These are phyloP conservation scores for Cyphomyrus plagiostoma DNA, from an alignment of 2,113 vertebrate species.

Conservation along the genomic window DNA sequence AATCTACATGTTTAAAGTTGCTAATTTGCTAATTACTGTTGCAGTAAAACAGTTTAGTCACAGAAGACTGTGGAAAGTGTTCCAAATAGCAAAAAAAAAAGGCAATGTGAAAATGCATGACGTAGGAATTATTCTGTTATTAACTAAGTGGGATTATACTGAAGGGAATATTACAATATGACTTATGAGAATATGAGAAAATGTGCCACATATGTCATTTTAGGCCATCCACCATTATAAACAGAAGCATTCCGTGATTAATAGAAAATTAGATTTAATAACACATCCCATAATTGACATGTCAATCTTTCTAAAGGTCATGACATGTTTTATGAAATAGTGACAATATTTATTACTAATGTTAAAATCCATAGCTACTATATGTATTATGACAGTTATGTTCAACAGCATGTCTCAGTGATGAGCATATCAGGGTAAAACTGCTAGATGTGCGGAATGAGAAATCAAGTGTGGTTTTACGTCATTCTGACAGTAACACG, in stretches of 20 bases:
- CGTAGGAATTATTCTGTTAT: not conserved
- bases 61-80: not conserved
- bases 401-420: not conserved
- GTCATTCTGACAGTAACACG: not conserved
- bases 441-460: not conserved
- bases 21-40: constrained; percentile 11
- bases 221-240: not conserved
- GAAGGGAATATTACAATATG: not conserved
- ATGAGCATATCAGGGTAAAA: not conserved
- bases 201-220: not conserved
- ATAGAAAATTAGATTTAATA: not conserved
- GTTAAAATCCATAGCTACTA: not conserved
- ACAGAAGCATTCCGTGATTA: not conserved
- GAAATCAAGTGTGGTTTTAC: not conserved
- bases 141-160: not conserved
- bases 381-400: not conserved
- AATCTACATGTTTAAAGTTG: constrained; percentile 27
- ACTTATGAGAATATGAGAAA: not conserved
- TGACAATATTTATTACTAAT: not conserved
- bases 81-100: not conserved
- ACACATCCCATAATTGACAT: not conserved
- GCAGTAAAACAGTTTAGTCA: constrained; percentile 14
- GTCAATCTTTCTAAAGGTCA: not conserved
- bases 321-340: not conserved
- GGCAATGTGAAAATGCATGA: not conserved